phyloP scores from a whole-genome alignment of 2,113 vertebrate species.

The Copsychus sechellarum region DNA sequence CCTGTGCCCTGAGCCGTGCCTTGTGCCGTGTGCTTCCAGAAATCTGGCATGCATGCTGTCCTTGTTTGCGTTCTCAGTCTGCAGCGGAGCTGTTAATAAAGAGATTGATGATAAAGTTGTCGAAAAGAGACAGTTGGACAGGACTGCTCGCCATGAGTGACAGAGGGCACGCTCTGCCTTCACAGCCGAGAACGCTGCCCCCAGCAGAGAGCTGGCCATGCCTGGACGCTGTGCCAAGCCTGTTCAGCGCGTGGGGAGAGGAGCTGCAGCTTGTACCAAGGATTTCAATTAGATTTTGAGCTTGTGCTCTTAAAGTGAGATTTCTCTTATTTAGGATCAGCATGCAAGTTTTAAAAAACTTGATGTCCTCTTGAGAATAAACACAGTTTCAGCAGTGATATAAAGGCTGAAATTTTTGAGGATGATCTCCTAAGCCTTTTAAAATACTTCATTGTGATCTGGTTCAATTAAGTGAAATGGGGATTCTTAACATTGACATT shows the following conservation, averaged over 20 bases:
- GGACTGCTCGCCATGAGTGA: slow-evolving; percentile 89
- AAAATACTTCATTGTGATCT: neutral
- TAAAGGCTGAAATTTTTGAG: neutral
- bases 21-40: slow-evolving; percentile 66
- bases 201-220: slow-evolving; percentile 75
- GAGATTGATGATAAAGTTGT: slow-evolving; percentile 97
- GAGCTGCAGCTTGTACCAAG: neutral
- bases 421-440: neutral
- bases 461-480: neutral
- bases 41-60: slow-evolving; percentile 70
- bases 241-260: slow-evolving; percentile 24
- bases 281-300: slow-evolving; percentile 27
- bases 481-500: neutral
- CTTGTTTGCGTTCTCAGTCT: slow-evolving; percentile 77
- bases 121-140: slow-evolving; percentile 95
- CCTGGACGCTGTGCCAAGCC: slow-evolving; percentile 81
- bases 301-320: neutral
- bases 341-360: neutral
- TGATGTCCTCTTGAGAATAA: neutral
- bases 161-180: slow-evolving; percentile 90
- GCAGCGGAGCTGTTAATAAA: slow-evolving; percentile 93
- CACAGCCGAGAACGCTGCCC: slow-evolving; percentile 80
- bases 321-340: neutral
- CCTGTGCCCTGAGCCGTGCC: slow-evolving; percentile 27
- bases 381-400: neutral